phyloP scores from a whole-genome alignment of 2,113 vertebrate species.

The Zingel zingel region DNA sequence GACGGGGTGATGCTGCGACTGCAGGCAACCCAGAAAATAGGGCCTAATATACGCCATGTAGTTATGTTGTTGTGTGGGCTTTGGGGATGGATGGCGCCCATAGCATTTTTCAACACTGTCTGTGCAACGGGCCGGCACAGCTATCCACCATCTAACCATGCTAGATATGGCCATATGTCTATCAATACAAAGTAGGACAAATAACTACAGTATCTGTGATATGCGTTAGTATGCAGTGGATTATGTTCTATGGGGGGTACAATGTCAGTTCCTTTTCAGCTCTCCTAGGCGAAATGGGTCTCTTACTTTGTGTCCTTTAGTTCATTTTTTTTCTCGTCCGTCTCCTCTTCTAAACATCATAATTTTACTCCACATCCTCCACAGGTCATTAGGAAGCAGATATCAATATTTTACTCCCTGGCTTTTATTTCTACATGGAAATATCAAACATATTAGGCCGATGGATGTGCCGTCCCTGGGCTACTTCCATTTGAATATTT shows the following conservation, averaged over 20 bases:
- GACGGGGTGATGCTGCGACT: too few relatives aligned
- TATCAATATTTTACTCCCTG: conserved; percentile 68
- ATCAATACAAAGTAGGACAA: neutral
- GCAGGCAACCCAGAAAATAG: too few relatives aligned
- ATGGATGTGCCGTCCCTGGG: conserved; percentile 51
- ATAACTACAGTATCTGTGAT: neutral
- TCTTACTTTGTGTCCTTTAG: neutral
- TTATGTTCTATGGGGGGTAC: neutral
- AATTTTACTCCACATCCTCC: conserved; percentile 25
- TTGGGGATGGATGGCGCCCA: too few relatives aligned
- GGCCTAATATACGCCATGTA: too few relatives aligned
- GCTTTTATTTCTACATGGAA: conserved; percentile 68
- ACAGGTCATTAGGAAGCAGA: conserved; percentile 55
- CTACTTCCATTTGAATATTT: conserved; percentile 65
- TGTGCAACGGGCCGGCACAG: too few relatives aligned
- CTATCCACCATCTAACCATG: too few relatives aligned
- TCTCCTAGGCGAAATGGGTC: neutral
- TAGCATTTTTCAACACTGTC: too few relatives aligned
- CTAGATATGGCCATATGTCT: neutral
- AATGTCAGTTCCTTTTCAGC: neutral
- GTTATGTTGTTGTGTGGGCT: too few relatives aligned
- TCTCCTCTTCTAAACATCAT: conserved; percentile 1
- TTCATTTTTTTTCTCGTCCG: neutral
- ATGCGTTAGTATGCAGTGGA: neutral
- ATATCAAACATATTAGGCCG: conserved; percentile 68